phyloP scores from a whole-genome alignment of 2,797 vertebrate species.

The Limosa lapponica region DNA sequence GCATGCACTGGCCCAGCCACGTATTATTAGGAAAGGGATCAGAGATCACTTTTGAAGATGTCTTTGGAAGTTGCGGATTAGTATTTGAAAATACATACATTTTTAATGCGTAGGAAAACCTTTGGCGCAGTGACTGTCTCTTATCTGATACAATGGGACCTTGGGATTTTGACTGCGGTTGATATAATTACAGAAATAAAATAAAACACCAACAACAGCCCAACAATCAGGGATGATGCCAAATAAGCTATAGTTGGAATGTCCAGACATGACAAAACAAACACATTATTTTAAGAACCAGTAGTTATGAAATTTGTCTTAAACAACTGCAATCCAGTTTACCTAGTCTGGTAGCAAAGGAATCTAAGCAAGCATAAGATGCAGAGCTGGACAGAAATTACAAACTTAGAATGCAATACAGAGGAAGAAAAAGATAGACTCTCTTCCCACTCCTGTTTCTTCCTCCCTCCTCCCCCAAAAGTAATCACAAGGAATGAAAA shows the following conservation, averaged over 20 bases:
- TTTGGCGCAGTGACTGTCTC: neutral
- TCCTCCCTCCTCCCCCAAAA: neutral
- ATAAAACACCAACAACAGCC: neutral
- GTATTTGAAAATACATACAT: neutral
- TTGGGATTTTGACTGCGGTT: neutral
- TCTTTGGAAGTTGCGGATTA: neutral
- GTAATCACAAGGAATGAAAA: neutral
- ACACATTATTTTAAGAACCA: neutral
- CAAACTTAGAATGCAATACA: neutral
- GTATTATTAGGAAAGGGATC: neutral
- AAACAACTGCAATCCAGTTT: slow-evolving; percentile 3
- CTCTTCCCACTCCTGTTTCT: neutral
- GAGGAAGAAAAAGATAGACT: neutral
- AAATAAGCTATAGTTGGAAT: neutral
- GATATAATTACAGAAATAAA: neutral
- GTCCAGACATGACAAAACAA: slow-evolving; percentile 8
- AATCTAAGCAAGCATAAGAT: neutral
- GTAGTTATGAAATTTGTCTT: slow-evolving; percentile 7
- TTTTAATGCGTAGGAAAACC: neutral
- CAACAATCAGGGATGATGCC: neutral
- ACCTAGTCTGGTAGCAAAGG: neutral
- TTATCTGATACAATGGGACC: neutral
- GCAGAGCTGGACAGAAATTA: neutral
- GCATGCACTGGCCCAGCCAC: accelerated
- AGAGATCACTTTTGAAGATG: neutral